These are phyloP conservation scores for Strigamia transsilvanica DNA, from an alignment of 2,888 invertebrate species.

Conservation along the genomic window DNA sequence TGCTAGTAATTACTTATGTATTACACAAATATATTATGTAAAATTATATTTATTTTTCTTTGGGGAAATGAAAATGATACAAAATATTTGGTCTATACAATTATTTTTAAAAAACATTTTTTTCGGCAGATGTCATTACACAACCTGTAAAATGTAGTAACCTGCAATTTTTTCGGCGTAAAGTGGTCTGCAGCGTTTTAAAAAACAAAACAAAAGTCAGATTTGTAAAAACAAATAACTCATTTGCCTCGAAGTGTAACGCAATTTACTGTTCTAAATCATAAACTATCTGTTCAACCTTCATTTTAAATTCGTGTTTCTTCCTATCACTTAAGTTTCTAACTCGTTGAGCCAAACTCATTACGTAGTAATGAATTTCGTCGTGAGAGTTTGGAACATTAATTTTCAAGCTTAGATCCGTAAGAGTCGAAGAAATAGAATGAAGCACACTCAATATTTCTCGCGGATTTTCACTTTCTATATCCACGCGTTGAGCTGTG, in stretches of 20 bases:
- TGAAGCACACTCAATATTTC: neutral
- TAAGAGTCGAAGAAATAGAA: neutral
- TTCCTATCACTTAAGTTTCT: slow-evolving; percentile 27
- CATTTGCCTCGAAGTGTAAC: too few relatives aligned
- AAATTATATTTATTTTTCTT: too few relatives aligned
- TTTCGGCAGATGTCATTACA: neutral
- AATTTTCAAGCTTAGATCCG: neutral
- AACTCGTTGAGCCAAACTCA: slow-evolving; percentile 39
- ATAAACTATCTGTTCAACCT: neutral
- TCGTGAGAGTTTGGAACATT: neutral
- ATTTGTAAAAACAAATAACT: too few relatives aligned
- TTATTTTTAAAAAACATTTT: neutral
- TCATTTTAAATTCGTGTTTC: slow-evolving; percentile 10
- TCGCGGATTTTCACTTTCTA: neutral
- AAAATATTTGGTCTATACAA: neutral
- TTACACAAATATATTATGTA: too few relatives aligned
- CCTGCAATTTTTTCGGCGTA: too few relatives aligned
- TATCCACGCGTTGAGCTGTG: neutral
- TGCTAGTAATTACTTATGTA: too few relatives aligned
- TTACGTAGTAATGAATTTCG: slow-evolving; percentile 10
- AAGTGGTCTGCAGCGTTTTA: too few relatives aligned
- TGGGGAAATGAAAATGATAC: too few relatives aligned
- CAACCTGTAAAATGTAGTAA: too few relatives aligned
- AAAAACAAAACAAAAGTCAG: too few relatives aligned
- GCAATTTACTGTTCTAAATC: neutral